These are phyloP conservation scores for Daktulosphaira vitifoliae DNA, from an alignment of 1,140 invertebrate genomes.

Conservation along the genomic window DNA sequence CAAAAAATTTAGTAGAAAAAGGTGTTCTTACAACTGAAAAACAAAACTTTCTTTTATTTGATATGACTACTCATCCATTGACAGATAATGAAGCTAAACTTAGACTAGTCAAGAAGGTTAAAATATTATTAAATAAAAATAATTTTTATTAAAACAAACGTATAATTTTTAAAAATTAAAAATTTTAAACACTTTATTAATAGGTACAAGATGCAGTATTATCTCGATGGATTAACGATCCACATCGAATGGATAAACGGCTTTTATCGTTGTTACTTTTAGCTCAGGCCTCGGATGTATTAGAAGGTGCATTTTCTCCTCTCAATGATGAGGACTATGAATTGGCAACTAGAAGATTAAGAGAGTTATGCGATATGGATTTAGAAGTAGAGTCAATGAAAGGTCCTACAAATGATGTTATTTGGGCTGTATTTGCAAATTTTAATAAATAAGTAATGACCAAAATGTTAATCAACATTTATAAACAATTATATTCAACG, in stretches of 20 bases:
- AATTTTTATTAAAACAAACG: conserved; percentile 12
- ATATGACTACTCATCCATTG: conserved; percentile 99
- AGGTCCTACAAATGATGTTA: conserved; percentile 77
- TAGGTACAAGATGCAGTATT: conserved; percentile 96
- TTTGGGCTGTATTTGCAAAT: conserved; percentile 97
- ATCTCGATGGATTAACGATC: conserved; percentile 93
- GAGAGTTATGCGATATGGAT: conserved; percentile 91
- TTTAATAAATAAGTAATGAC: conserved; percentile 77
- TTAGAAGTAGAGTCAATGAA: conserved; percentile 89
- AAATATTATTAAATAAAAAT: background rate
- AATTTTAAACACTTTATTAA: too few relatives aligned
- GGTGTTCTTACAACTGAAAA: conserved; percentile 99
- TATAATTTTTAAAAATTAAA: too few relatives aligned
- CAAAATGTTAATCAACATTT: conserved; percentile 5
- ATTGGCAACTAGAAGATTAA: conserved; percentile 90
- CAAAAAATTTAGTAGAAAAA: conserved; percentile 99
- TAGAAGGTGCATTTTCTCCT: conserved; percentile 99
- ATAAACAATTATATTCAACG: background rate
- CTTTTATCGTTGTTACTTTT: conserved; percentile 87
- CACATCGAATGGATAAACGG: conserved; percentile 92
- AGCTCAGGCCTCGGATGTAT: conserved; percentile 94
- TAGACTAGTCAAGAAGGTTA: conserved; percentile 90
- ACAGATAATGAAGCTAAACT: conserved; percentile 94
- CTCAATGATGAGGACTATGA: conserved; percentile 98
- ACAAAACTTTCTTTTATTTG: conserved; percentile 98